These are phyloP conservation scores for Actias luna DNA, from an alignment of 2,888 invertebrate species.

Conservation along the genomic window DNA sequence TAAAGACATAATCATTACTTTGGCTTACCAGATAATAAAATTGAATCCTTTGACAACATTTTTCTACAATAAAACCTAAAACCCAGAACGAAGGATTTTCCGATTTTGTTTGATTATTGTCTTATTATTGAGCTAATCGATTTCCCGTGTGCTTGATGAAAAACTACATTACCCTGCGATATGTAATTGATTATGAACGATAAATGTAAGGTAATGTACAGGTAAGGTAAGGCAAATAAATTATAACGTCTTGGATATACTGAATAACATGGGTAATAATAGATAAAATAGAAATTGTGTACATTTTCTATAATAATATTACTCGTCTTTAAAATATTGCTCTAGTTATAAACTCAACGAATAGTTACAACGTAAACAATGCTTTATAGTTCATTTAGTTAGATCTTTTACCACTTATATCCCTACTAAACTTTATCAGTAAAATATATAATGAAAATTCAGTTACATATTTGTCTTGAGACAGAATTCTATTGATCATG, in stretches of 20 bases:
- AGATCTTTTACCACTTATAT: background rate
- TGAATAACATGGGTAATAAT: background rate
- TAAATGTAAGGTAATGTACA: no score
- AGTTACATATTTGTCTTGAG: constrained; percentile 15
- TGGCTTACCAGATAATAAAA: no score
- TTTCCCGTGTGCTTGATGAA: background rate
- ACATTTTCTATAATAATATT: background rate
- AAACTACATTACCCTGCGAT: background rate
- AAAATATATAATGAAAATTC: constrained; percentile 23
- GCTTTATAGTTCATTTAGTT: background rate
- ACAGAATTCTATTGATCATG: constrained; percentile 29
- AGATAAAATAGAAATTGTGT: background rate
- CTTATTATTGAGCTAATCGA: background rate
- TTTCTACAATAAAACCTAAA: no score
- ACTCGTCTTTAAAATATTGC: background rate
- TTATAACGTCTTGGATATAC: background rate
- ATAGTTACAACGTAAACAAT: background rate
- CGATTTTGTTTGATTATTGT: background rate
- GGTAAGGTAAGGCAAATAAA: background rate
- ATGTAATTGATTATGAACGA: background rate
- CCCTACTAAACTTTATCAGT: constrained; percentile 15
- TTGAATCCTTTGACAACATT: no score
- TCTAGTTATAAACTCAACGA: background rate
- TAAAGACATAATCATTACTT: no score
- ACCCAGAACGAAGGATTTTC: no score